Evolutionary conservation across 2,888 invertebrate genomes (phyloP), one percentile per base, ranked within the genome.

Genomic region (Andricus quercusramuli): DNA sequence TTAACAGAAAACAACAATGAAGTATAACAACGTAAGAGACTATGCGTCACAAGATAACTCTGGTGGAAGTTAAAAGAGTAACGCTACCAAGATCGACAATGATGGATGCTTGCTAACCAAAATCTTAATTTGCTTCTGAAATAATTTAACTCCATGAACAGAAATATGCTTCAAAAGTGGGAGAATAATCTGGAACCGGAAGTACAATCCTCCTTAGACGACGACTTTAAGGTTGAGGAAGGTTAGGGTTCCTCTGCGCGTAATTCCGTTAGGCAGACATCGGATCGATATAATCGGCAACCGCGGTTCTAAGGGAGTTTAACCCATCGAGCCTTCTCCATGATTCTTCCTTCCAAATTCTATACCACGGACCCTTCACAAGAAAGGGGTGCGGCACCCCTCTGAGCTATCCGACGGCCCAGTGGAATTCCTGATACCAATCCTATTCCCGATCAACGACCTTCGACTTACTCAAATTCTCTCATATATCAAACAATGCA

Each of bases 211-310:
- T 82, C 81, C 84, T 84, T 83, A 78, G 80, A 77, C 81, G 41
- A 74, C 78, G 83, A 83, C 87, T 88, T 87, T 87, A 89, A 90
- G 86, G 87, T 90, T 90, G 89, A 65, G 85, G 82, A 85, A 90
- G 90, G 90, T 90, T 90, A 90, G 88, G 90, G 83, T 83, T 85
- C 85, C 80, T 85, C 84, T 83, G 81, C 68, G 83, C 84, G 86
- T 88, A 88, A 89, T 89, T 88, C 86, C 85, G 85, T 88, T 88
- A 87, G 88, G 86, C 84, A 84, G 86, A 86, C 86, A 84, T 84
- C 82, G 86, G 89, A 89, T 90, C 89, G 89, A 90, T 90, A 89
- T 87, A 88, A 90, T 89, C 88, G 87, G 81, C 83, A 85, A 85
- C 84, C 83, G 79, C 80, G 59, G 79, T 80, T 80, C 76, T 83